phyloP scores from a whole-genome alignment of 2,888 invertebrate species.

The Rhopalosiphum nymphaeae region DNA sequence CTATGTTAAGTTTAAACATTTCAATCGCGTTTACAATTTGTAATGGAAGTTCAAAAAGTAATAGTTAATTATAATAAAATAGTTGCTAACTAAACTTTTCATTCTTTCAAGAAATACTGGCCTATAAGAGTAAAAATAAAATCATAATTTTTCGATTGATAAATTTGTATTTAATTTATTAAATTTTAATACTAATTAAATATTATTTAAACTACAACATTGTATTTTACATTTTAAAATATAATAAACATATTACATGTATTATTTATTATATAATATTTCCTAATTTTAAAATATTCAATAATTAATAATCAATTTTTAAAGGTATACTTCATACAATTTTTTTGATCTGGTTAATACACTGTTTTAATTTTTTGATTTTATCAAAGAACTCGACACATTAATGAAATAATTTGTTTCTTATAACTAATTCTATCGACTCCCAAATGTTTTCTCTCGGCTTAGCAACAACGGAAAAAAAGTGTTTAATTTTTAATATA shows the following conservation, averaged over 20 bases:
- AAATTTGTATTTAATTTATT: background rate
- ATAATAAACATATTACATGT: background rate
- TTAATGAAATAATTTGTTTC: background rate
- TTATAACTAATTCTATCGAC: background rate
- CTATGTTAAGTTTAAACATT: background rate
- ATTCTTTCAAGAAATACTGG: background rate
- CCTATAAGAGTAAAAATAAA: background rate
- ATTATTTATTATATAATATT: background rate
- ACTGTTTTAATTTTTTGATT: background rate
- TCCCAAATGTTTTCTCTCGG: background rate
- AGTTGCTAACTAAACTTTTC: background rate
- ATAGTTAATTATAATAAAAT: background rate
- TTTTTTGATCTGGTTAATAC: background rate
- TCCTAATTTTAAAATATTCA: background rate
- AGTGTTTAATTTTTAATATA: background rate
- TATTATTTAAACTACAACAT: too few species aligned
- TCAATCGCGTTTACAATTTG: background rate
- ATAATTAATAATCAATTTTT: background rate
- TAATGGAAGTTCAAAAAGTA: background rate
- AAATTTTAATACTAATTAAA: background rate
- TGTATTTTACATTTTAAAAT: background rate
- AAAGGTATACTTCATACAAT: background rate
- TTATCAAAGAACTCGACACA: background rate
- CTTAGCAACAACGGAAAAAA: background rate
- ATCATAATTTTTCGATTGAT: background rate